These are phyloP conservation scores for Caracal caracal DNA, from an alignment of 2,113 vertebrate genomes.

Conservation along the genomic window DNA sequence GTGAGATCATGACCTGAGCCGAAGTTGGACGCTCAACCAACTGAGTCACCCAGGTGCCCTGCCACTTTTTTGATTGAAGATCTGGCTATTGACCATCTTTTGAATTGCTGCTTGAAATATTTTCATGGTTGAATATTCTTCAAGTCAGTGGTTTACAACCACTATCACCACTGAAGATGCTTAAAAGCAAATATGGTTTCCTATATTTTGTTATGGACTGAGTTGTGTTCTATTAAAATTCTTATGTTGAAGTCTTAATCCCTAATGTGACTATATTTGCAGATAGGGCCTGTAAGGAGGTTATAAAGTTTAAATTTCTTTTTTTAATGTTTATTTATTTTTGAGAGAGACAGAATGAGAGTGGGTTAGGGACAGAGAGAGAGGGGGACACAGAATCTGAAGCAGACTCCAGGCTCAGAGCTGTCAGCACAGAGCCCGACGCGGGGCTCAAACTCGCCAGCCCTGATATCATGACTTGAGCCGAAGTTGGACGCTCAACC, in stretches of 20 bases:
- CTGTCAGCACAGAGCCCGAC: no score
- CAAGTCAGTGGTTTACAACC: not conserved
- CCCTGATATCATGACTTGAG: no score
- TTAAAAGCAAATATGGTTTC: not conserved
- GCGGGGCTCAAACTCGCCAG: no score
- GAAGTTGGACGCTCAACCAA: no score
- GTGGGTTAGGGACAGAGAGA: no score
- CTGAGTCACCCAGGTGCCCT: no score
- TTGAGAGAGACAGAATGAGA: no score
- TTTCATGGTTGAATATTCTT: not conserved
- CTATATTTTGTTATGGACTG: not conserved
- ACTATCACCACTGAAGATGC: not conserved
- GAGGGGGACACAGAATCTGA: no score
- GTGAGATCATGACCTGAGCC: no score
- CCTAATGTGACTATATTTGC: not conserved
- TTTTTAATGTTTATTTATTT: no score
- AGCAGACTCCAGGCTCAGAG: no score
- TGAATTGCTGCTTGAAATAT: not conserved
- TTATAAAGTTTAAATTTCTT: not conserved
- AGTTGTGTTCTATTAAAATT: not conserved
- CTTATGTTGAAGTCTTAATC: not conserved
- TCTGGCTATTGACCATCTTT: not conserved
- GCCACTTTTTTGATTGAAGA: not conserved
- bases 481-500: no score
- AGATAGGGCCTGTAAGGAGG: not conserved